phyloP scores from a whole-genome alignment of 2,113 vertebrate genomes.

The Eptesicus fuscus region DNA sequence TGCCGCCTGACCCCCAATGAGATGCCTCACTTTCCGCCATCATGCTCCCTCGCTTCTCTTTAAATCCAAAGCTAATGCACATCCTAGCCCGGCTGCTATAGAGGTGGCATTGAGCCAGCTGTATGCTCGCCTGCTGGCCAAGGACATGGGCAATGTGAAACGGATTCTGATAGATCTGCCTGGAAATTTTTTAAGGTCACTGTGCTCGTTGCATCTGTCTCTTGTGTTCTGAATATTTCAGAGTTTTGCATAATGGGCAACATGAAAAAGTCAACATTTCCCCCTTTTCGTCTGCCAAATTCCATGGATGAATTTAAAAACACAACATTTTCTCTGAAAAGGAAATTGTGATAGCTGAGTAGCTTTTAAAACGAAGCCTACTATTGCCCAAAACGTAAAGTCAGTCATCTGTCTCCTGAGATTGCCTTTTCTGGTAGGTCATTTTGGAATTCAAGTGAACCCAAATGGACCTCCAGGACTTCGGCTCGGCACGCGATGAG shows the following conservation, averaged over 20 bases:
- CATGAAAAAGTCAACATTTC: conserved; percentile 48
- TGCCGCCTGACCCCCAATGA: background rate
- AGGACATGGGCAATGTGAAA: background rate
- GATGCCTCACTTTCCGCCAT: background rate
- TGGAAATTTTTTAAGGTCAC: conserved; percentile 37
- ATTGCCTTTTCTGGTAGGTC: background rate
- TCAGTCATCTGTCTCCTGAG: background rate
- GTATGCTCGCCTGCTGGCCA: background rate
- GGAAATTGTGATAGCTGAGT: background rate
- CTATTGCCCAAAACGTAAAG: conserved; percentile 22
- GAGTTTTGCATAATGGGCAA: conserved; percentile 55
- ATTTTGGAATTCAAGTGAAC: background rate
- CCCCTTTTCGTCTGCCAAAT: conserved; percentile 35
- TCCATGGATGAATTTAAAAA: conserved; percentile 28
- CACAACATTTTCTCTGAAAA: conserved; percentile 31
- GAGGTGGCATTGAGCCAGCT: conserved; percentile 16
- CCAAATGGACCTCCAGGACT: background rate
- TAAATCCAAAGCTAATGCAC: background rate
- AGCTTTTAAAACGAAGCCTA: background rate
- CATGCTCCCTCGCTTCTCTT: background rate
- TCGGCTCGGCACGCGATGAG: background rate
- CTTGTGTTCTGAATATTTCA: conserved; percentile 48
- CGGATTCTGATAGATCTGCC: background rate
- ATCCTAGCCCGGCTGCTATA: background rate
- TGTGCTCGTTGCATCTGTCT: background rate